Evolutionary conservation across 2,113 vertebrate species (phyloP), one percentile per base, ranked within the genome.

Genomic region (Datnioides undecimradiatus): DNA sequence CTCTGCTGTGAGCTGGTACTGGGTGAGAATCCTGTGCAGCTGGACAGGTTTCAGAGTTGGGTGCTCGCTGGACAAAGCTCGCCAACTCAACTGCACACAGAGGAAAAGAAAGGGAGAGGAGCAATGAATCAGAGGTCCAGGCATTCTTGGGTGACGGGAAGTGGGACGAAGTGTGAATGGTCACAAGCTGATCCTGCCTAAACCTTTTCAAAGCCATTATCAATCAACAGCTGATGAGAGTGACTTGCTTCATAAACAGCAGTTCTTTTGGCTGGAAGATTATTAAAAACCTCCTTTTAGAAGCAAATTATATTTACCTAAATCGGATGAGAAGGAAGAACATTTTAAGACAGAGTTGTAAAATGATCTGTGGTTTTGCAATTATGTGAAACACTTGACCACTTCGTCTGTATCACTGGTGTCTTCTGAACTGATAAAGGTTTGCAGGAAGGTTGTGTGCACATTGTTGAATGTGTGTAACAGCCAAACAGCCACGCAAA

Each of bases 21-120:
- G 96, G 3, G 95, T 96, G 80, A 99, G 94, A 72, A 99, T 94
- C 68, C 96, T 90, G 78, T 97, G 96, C 31, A 99, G 95, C 92
- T 99, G 97, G 0, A 96, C 95, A 0, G 97, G 95, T 83, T 95
- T 97, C 86, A 99, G 94, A 27, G 93, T 89, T 0, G 96, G 94
- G 84, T 98, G 97, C 2, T 96, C 94, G 0, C 93, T 91, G 54
- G 95, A 93, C 85, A 99, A 88, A 17, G 92, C 83, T 0, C 92
- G 84, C 98, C 97, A 99, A 75, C 94, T 95, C 94, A 96, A 92
- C 98, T 99, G 82, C 0, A 8, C 75, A 78, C 16, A 66, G 27
- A 45, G 41, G 29, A 19, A 13, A 23, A 14, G 5, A 9, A n/a
- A 25, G 6, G 5, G 21, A 41, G 36, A 55, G n/a, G 21, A 46